Evolutionary conservation across 2,797 vertebrate species (phyloP).

Genomic region (Gymnodraco acuticeps): DNA sequence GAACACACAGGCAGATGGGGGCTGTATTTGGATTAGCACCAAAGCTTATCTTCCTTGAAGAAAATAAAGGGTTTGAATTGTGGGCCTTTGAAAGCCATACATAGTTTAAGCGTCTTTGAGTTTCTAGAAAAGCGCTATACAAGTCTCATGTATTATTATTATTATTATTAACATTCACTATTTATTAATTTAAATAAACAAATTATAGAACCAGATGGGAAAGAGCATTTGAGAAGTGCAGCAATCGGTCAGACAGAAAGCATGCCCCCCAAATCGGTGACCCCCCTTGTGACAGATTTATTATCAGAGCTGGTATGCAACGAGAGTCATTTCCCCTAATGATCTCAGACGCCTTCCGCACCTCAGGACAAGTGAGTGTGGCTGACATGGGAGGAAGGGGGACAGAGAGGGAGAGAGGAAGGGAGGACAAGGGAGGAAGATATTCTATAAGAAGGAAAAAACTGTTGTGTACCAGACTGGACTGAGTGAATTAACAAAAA

Average conservation of each 20-base stretch:
- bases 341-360: constrained; percentile 77
- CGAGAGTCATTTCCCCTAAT: constrained; percentile 82
- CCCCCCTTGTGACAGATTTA: constrained; percentile 74
- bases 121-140: no score
- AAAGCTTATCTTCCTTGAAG: background rate
- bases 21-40: background rate
- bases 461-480: background rate
- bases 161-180: background rate
- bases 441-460: constrained; percentile 5
- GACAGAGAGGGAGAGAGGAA: background rate
- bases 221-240: background rate
- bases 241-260: constrained; percentile 21
- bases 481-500: no score
- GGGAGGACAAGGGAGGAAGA: background rate
- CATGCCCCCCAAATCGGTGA: constrained; percentile 51
- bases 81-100: background rate
- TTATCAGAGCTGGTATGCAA: constrained; percentile 83
- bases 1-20: background rate
- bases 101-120: background rate
- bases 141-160: no score
- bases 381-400: constrained; percentile 64
- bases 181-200: constrained; percentile 4
- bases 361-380: constrained; percentile 84
- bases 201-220: background rate
- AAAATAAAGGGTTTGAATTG: constrained; percentile 6